Evolutionary conservation across 1,140 invertebrate genomes (phyloP).

Genomic region (Halesus radiatus): DNA sequence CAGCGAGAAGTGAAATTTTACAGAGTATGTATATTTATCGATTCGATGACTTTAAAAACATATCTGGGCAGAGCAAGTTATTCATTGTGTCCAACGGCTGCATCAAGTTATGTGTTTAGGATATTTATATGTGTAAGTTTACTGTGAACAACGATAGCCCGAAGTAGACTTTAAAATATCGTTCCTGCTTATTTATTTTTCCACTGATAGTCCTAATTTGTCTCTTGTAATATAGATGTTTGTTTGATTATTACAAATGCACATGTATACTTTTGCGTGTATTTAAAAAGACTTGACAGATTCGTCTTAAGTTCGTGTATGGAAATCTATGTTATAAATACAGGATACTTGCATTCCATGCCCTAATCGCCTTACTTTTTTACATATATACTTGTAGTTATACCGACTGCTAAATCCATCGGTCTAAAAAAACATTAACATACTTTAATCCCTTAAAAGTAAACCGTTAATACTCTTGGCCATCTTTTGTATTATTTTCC

Average conservation of each 20-base stretch:
- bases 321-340: neutral
- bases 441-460: constrained; percentile 28
- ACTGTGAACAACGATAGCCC: constrained; percentile 14
- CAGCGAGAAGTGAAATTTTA: constrained; percentile 4
- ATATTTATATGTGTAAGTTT: neutral
- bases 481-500: no score
- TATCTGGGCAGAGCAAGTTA: constrained; percentile 20
- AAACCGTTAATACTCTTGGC: neutral
- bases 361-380: constrained; percentile 46
- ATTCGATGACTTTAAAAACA: neutral
- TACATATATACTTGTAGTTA: constrained; percentile 27
- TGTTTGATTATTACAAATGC: neutral
- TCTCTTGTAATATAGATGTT: no score
- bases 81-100: neutral
- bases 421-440: constrained; percentile 28
- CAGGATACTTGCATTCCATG: constrained; percentile 38
- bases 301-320: neutral
- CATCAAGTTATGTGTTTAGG: constrained; percentile 11
- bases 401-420: constrained; percentile 34
- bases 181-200: no score
- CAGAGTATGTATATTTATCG: neutral
- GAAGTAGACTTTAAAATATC: neutral
- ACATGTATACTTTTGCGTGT: neutral
- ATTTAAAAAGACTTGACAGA: constrained; percentile 6
- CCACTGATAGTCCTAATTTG: no score